Evolutionary conservation across 2,113 vertebrate genomes (phyloP), one percentile per base, ranked within the genome.

Genomic region (Echinops telfairi): DNA sequence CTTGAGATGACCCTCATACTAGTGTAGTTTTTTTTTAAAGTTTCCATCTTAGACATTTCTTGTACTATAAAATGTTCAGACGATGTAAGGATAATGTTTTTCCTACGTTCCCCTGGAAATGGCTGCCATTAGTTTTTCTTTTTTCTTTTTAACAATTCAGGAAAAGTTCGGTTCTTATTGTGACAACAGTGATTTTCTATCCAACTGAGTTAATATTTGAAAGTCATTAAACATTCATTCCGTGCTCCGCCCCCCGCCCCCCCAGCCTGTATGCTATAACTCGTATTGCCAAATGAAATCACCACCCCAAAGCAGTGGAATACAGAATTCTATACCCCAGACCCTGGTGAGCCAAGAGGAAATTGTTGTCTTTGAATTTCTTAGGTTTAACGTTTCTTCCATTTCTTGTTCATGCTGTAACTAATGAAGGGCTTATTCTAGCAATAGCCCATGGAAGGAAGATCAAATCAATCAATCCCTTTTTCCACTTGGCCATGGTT

Each of bases 391-490:
- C 60, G 31, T 29, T 92, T 78, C 62, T 40, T 86, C 43, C 71
- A 33, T 66, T 88, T 85, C 83, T 93, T 73, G 31, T 82, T 92
- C 23, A 66, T 83, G 60, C 12, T 93, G 31, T 57, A 91, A 93
- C 70, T 17, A 4, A 23, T 17, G 57, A 23, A 47, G 15, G 12
- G 60, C 17, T 76, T 91, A 40, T 92, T 81, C 40, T 43, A 95
- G 38, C 20, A 94, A 17, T 6, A 31, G 71, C 1, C 53, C 58
- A 0, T 78, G 36, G 40, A 85, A 58, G 71, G 82, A 66, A 85
- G 79, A 73, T 71, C 64, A 70, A 27, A 12, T 2, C 9, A 27
- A 12, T 2, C 9, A 22, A 57, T 60, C 38, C 47, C 36, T 20
- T 82, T 92, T 73, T 80, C 38, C 83, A 22, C 10, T 20, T 53